Evolutionary conservation across 2,888 invertebrate genomes (phyloP).

Genomic region (Beris morrisii): DNA sequence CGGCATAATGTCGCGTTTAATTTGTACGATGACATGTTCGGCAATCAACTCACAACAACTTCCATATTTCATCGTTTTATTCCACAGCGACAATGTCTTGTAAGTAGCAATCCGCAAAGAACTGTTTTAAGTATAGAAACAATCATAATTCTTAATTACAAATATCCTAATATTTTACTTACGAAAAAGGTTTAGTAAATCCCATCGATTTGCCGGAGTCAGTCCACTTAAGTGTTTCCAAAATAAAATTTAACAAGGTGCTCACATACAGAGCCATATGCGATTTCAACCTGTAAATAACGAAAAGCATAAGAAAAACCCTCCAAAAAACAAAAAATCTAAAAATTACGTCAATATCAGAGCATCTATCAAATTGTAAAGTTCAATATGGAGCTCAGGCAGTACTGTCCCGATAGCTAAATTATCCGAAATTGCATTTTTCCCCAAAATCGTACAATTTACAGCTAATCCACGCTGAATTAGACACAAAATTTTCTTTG

Average conservation of each 20-base stretch:
- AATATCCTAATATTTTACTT: conserved; percentile 33
- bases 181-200: conserved; percentile 45
- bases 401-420: conserved; percentile 45
- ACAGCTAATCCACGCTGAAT: conserved; percentile 47
- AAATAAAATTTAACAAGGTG: conserved; percentile 42
- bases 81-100: conserved; percentile 44
- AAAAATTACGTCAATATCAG: conserved; percentile 45
- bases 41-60: conserved; percentile 44
- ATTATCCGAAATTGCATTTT: conserved; percentile 47
- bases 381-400: conserved; percentile 45
- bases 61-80: conserved; percentile 44
- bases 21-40: conserved; percentile 44
- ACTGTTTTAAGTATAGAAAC: conserved; percentile 19
- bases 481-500: conserved; percentile 46
- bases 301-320: background rate
- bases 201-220: conserved; percentile 42
- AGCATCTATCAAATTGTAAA: conserved; percentile 44
- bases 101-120: conserved; percentile 44
- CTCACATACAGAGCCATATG: conserved; percentile 45
- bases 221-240: conserved; percentile 48
- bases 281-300: conserved; percentile 41
- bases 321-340: conserved; percentile 2
- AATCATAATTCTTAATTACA: background rate
- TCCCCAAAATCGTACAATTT: conserved; percentile 44
- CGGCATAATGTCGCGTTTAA: conserved; percentile 45